Evolutionary conservation across 2,888 invertebrate species (phyloP).

Genomic region (Bellardia pandia): DNA sequence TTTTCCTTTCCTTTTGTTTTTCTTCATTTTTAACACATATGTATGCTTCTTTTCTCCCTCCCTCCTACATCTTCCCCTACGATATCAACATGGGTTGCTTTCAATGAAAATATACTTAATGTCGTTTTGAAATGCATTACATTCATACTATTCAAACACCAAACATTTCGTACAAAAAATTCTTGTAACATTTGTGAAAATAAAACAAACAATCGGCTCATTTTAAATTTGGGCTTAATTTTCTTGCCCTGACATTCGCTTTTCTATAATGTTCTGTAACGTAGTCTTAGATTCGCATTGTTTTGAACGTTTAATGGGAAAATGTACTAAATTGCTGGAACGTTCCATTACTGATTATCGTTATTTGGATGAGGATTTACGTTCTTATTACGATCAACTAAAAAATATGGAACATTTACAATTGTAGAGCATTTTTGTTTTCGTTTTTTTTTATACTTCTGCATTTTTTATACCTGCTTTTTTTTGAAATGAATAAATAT

Average conservation of each 20-base stretch:
- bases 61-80: slow-evolving; percentile 1
- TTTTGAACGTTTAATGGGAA: slow-evolving; percentile 83
- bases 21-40: slow-evolving; percentile 53
- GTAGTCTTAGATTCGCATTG: slow-evolving; percentile 83
- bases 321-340: slow-evolving; percentile 81
- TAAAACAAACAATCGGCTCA: neutral
- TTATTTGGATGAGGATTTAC: slow-evolving; percentile 83
- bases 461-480: slow-evolving; percentile 14
- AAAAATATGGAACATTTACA: slow-evolving; percentile 64
- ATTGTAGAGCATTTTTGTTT: slow-evolving; percentile 44
- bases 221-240: slow-evolving; percentile 16
- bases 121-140: slow-evolving; percentile 27
- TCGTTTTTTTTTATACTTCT: neutral
- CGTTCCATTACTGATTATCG: slow-evolving; percentile 82
- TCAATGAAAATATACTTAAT: slow-evolving; percentile 28
- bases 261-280: slow-evolving; percentile 32
- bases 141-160: neutral
- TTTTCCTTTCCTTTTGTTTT: slow-evolving; percentile 71
- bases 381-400: slow-evolving; percentile 80
- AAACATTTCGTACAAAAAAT: slow-evolving; percentile 6
- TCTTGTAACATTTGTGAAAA: neutral
- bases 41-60: slow-evolving; percentile 69
- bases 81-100: slow-evolving; percentile 16
- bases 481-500: slow-evolving; percentile 42
- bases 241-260: slow-evolving; percentile 25